Conservation (phyloP, 2,797 vertebrate species). For the Muraenolepis orangiensis region DNA sequence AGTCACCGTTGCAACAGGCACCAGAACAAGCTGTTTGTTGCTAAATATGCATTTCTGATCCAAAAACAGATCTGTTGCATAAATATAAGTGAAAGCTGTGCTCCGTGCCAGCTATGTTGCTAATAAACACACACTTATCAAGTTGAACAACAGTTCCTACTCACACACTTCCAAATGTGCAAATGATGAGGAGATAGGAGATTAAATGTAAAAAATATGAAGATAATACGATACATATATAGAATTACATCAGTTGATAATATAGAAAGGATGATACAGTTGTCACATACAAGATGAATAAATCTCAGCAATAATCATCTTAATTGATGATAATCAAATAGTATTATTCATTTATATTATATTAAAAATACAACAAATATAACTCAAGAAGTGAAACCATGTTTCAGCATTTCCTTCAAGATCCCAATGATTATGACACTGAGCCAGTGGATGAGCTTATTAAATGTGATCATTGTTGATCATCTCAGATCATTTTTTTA, state of each 20-base stretch:
- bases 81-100: conserved; percentile 61
- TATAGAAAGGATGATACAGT: not conserved
- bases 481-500: not conserved
- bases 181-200: too few species aligned
- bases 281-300: not conserved
- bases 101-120: conserved; percentile 38
- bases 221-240: not conserved
- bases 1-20: conserved; percentile 53
- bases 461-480: not conserved
- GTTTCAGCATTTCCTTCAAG: not conserved
- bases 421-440: not conserved
- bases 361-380: not conserved
- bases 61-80: conserved; percentile 67
- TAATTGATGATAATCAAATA: not conserved
- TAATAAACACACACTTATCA: conserved; percentile 57
- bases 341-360: not conserved
- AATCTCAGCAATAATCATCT: not conserved
- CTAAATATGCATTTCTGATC: conserved; percentile 69
- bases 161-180: too few species aligned
- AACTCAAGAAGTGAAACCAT: not conserved
- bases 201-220: not conserved
- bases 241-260: too few species aligned
- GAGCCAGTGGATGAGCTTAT: not conserved
- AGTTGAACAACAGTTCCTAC: conserved; percentile 38
- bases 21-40: conserved; percentile 67